Percentiles rank a stretch among this genome's conserved stretches.
Conservation (phyloP, 2,888 invertebrate genomes). For the Heliconius ethilla region DNA sequence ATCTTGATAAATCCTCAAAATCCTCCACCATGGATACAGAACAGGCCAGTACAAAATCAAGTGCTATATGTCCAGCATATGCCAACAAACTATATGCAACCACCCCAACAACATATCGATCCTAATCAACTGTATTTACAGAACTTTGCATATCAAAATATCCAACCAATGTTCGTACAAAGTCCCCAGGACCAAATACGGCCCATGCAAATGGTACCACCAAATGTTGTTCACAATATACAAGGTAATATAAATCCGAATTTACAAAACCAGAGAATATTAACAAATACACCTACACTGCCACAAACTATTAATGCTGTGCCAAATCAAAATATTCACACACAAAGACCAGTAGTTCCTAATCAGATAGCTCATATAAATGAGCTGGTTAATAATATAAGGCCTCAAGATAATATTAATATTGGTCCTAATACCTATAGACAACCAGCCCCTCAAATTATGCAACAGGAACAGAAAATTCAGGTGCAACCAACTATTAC, state of each 20-base stretch:
- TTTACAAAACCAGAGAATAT: constrained; percentile 43
- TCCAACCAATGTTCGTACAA: constrained; percentile 61
- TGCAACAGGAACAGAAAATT: constrained; percentile 40
- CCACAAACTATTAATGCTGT: constrained; percentile 41
- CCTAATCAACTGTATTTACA: constrained; percentile 68
- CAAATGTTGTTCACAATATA: constrained; percentile 45
- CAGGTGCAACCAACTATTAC: constrained; percentile 51
- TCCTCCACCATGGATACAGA: constrained; percentile 74
- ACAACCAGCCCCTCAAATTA: constrained; percentile 34
- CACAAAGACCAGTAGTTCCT: constrained; percentile 34
- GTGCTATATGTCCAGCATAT: constrained; percentile 71
- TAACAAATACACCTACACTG: constrained; percentile 42
- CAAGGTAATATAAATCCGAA: constrained; percentile 41
- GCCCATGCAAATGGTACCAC: constrained; percentile 44
- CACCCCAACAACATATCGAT: constrained; percentile 63
- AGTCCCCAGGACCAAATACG: constrained; percentile 49
- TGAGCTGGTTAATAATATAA: constrained; percentile 41
- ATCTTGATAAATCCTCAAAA: constrained; percentile 71
- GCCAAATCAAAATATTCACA: constrained; percentile 43
- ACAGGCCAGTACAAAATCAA: constrained; percentile 63
- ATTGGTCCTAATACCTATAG: constrained; percentile 33
- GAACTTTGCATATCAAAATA: constrained; percentile 63
- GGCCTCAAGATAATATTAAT: constrained; percentile 37
- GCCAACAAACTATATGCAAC: constrained; percentile 62
- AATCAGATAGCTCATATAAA: constrained; percentile 42